Evolutionary conservation across 2,888 invertebrate species (phyloP).

Genomic region (Habrosyne pyritoides): DNA sequence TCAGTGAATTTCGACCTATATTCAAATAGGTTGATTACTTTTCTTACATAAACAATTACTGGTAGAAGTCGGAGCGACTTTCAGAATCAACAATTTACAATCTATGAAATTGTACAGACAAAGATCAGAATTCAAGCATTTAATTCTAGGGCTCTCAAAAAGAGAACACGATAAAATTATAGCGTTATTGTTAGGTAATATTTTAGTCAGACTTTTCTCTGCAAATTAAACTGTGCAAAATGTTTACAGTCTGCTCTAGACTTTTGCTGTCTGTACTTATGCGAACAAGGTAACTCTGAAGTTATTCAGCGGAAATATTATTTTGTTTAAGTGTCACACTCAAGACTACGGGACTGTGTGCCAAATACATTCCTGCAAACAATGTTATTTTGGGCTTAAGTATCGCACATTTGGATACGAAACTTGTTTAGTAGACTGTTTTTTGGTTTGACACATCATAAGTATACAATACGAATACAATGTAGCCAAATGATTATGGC

Average conservation of each 20-base stretch:
- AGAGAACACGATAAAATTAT: no score
- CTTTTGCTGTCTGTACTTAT: background rate
- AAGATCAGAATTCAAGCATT: no score
- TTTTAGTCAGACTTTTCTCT: no score
- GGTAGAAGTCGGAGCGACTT: no score
- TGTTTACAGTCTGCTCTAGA: background rate
- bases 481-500: background rate
- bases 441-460: slow-evolving; percentile 4
- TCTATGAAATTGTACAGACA: no score
- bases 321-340: slow-evolving; percentile 12
- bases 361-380: slow-evolving; percentile 12
- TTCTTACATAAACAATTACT: no score
- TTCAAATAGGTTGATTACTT: no score
- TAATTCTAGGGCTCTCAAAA: no score
- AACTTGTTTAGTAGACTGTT: slow-evolving; percentile 2
- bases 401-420: slow-evolving; percentile 2
- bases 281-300: slow-evolving; percentile 4
- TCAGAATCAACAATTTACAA: no score
- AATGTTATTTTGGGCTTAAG: slow-evolving; percentile 13
- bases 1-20: no score
- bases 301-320: slow-evolving; percentile 14
- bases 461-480: background rate
- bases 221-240: slow-evolving; percentile 6
- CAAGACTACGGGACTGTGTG: slow-evolving; percentile 5
- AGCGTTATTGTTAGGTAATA: no score